Evolutionary conservation across 2,888 invertebrate genomes (phyloP).

Genomic region (Oxyteleia sp.): DNA sequence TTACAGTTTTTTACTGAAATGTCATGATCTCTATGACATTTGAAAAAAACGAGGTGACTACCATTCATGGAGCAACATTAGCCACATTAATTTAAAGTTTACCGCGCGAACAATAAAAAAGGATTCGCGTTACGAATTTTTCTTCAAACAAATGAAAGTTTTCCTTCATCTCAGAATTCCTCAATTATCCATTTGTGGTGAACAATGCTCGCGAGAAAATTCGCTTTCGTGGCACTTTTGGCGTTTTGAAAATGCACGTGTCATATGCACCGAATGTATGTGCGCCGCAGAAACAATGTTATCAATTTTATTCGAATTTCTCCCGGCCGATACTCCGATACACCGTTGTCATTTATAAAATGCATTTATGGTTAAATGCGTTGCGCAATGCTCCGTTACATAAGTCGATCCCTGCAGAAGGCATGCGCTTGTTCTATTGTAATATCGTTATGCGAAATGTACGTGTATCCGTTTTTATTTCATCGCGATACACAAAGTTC

Average conservation of each 20-base stretch:
- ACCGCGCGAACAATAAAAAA: conserved; percentile 31
- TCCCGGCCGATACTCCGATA: conserved; percentile 36
- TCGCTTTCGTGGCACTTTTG: conserved; percentile 40
- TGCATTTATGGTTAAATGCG: conserved; percentile 61
- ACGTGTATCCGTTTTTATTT: conserved; percentile 7
- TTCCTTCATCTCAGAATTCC: conserved; percentile 40
- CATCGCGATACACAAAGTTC: conserved; percentile 30
- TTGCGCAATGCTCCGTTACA: conserved; percentile 58
- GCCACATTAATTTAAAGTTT: no score
- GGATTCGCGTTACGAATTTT: not conserved
- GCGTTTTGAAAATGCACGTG: conserved; percentile 36
- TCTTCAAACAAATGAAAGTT: conserved; percentile 46
- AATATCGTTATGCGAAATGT: conserved; percentile 46
- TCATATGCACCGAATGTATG: conserved; percentile 24
- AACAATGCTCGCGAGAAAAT: conserved; percentile 60
- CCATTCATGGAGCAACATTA: no score
- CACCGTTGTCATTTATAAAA: conserved; percentile 60
- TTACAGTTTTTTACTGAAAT: no score
- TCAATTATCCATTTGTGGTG: conserved; percentile 62
- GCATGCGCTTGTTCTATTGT: conserved; percentile 50
- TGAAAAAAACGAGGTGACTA: no score
- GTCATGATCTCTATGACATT: no score
- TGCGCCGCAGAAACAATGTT: conserved; percentile 47
- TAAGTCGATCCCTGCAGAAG: conserved; percentile 50
- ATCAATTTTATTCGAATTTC: conserved; percentile 65